Percentiles rank a stretch among this genome's conserved stretches.
phyloP scores from a whole-genome alignment of 2,113 vertebrate species.

The Myotis brandtii region DNA sequence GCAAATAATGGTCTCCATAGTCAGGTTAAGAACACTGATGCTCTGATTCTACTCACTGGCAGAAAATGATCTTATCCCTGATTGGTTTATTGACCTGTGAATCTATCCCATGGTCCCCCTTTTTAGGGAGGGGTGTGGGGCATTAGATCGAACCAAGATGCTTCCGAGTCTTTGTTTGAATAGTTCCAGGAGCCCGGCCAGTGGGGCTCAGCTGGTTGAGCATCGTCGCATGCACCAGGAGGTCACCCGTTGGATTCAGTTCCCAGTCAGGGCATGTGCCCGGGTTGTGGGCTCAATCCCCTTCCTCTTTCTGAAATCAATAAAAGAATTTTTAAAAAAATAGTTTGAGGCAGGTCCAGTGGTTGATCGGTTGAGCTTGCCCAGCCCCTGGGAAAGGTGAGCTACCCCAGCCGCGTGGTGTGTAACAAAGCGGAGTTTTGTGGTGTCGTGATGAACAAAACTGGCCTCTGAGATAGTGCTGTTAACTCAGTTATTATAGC shows the following conservation, averaged over 20 bases:
- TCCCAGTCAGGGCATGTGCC: too few species aligned
- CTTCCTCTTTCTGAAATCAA: too few species aligned
- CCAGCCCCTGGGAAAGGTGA: neutral
- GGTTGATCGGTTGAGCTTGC: neutral
- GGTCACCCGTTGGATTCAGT: too few species aligned
- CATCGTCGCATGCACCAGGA: too few species aligned
- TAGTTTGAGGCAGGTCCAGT: neutral
- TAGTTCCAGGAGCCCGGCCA: too few species aligned
- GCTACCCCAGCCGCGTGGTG: neutral
- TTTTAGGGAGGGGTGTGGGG: neutral
- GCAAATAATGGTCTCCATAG: neutral
- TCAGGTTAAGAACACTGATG: neutral
- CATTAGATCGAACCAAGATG: neutral
- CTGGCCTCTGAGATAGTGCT: neutral
- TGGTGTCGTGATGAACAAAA: neutral
- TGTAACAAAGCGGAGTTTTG: neutral
- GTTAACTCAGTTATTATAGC: neutral
- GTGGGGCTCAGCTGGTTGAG: too few species aligned
- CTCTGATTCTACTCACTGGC: neutral
- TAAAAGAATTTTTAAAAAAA: too few species aligned
- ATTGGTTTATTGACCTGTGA: neutral
- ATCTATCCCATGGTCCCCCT: rapidly evolving
- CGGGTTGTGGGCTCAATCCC: too few species aligned
- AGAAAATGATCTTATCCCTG: constrained; percentile 12
- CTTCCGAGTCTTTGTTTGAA: neutral